Percentiles rank a stretch among this genome's conserved stretches.
These are phyloP conservation scores for Timandra comae DNA, from an alignment of 2,888 invertebrate species.

Conservation along the genomic window DNA sequence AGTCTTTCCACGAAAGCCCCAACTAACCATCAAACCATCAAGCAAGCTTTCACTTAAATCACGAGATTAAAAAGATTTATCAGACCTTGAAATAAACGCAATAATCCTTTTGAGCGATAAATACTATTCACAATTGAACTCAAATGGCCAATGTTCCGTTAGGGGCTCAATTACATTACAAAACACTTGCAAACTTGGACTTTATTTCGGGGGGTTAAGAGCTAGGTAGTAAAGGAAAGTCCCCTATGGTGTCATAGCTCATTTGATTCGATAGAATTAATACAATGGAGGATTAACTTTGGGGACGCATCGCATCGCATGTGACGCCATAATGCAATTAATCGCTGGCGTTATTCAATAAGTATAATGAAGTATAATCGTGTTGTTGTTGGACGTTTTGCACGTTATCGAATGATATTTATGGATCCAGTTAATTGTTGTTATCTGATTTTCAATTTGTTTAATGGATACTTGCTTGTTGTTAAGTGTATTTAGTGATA, in stretches of 20 bases:
- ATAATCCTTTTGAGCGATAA: constrained; percentile 37
- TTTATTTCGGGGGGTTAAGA: constrained; percentile 26
- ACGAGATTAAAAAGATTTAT: constrained; percentile 18
- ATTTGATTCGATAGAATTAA: constrained; percentile 74
- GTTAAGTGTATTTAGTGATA: no score
- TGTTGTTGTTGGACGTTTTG: constrained; percentile 22
- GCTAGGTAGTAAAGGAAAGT: constrained; percentile 22
- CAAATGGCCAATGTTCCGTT: constrained; percentile 55
- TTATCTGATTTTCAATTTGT: not conserved
- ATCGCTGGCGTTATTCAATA: constrained; percentile 46
- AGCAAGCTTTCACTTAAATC: constrained; percentile 11
- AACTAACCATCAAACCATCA: not conserved
- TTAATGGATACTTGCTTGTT: not conserved
- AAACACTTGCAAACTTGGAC: constrained; percentile 7
- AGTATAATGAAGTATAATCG: constrained; percentile 38
- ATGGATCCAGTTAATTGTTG: constrained; percentile 1
- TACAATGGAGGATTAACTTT: constrained; percentile 58
- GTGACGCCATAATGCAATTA: constrained; percentile 54
- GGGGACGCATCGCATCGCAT: constrained; percentile 37
- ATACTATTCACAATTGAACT: constrained; percentile 66
- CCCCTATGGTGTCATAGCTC: constrained; percentile 65
- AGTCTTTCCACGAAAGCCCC: constrained; percentile 1
- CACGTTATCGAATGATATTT: constrained; percentile 11
- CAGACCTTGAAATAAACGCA: constrained; percentile 18
- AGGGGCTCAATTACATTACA: constrained; percentile 35